Evolutionary conservation across 2,797 vertebrate genomes (phyloP).

Genomic region (Gymnoscopelus microlampas): DNA sequence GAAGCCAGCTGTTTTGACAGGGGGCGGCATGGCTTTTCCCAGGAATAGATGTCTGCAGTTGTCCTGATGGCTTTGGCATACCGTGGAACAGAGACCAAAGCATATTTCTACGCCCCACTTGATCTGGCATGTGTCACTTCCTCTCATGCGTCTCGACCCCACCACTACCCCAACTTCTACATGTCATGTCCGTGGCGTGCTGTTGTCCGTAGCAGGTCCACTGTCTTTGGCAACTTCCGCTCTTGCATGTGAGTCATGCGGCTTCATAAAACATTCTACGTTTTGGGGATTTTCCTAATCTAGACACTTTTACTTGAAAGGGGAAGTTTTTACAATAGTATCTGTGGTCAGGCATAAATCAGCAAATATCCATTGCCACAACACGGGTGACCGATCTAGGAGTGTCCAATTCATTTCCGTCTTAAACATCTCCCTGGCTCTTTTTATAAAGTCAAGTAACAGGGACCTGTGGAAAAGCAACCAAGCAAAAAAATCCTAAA

Average conservation of each 20-base stretch:
- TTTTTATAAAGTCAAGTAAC: constrained; percentile 50
- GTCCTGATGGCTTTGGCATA: constrained; percentile 44
- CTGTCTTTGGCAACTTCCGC: constrained; percentile 47
- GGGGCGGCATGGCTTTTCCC: constrained; percentile 29
- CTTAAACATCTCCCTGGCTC: constrained; percentile 17
- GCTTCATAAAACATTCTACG: constrained; percentile 41
- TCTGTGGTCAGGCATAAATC: background rate
- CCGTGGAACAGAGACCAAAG: constrained; percentile 26
- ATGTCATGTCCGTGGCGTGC: background rate
- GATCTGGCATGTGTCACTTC: constrained; percentile 68
- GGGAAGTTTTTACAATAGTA: too few species aligned
- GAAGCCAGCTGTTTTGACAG: constrained; percentile 62
- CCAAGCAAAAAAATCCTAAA: constrained; percentile 65
- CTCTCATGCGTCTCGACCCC: constrained; percentile 38
- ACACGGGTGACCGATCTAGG: background rate
- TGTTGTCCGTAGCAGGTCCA: constrained; percentile 21
- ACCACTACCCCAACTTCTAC: constrained; percentile 38
- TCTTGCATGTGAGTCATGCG: constrained; percentile 36
- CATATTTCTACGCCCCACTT: constrained; percentile 33
- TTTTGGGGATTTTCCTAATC: constrained; percentile 47
- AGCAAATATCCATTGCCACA: background rate
- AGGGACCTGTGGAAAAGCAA: constrained; percentile 70
- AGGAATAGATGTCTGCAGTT: constrained; percentile 55
- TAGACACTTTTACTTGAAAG: background rate
- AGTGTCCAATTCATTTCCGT: constrained; percentile 35